Base-by-base conservation (phyloP, 2,888 invertebrate species). In the Limnephilus marmoratus region DNA sequence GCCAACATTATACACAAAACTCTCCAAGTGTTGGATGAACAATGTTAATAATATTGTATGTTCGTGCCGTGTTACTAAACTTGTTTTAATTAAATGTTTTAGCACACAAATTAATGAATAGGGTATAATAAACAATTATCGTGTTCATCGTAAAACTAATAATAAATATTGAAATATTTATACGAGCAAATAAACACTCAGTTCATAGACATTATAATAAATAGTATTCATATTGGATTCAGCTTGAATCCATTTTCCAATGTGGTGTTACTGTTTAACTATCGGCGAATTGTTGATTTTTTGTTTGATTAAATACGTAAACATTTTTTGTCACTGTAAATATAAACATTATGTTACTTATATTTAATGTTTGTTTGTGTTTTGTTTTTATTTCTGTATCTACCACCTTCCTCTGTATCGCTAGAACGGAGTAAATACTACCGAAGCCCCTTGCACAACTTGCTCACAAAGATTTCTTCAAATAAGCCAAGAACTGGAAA, bases 81-180 rank as follows among this genome's bases (percentile, higher is more conserved):
- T 90, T 92, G 92, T 92, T 87, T 89, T 91, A 92, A 92, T 86
- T 92, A 93, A 93, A 93, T 93, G 92, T 93, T 91, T 93, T 93
- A 93, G 93, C 93, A 93, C 93, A 93, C 93, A 93, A 93, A 93
- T 91, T 93, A 93, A 88, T 89, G 91, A 90, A 93, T 93, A 92
- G 83, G 90, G 90, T 80, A 91, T 93, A 93, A 94, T 94, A 94
- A 91, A 92, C 93, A 94, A 93, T 92, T 94, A 94, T 92, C 93
- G 93, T 93, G 94, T 90, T 94, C 94, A 93, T 89, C 93, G 90
- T 92, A 91, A 85, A 93, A 91, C 90, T 85, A 92, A 92, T 91
- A 90, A 93, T n/a, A 86, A 86, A n/a, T 89, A 89, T 34, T 37
- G 34, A 45, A 80, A 89, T 34, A 89, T 89, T 80, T 37, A 37